phyloP scores from a whole-genome alignment of 1,140 invertebrate species.

The Drosophila pseudoobscura region DNA sequence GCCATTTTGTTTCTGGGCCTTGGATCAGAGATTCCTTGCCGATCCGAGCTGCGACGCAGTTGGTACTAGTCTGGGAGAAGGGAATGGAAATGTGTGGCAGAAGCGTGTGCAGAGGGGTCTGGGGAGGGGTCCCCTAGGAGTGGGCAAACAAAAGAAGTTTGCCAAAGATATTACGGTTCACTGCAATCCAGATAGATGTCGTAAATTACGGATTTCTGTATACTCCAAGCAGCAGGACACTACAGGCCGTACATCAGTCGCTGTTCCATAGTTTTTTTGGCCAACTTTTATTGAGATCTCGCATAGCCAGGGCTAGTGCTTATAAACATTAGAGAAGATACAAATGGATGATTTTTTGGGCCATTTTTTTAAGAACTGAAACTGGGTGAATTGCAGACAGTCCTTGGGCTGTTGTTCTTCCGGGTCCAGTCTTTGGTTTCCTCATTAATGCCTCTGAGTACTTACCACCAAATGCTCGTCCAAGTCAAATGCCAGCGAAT shows the following conservation, averaged over 20 bases:
- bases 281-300: background rate
- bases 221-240: slow-evolving; percentile 17
- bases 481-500: slow-evolving; percentile 72
- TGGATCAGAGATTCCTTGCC: background rate
- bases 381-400: background rate
- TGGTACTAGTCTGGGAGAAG: slow-evolving; percentile 27
- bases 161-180: slow-evolving; percentile 38
- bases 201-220: slow-evolving; percentile 30
- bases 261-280: background rate
- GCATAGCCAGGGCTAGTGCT: background rate
- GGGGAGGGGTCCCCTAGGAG: slow-evolving; percentile 8
- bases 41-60: slow-evolving; percentile 29
- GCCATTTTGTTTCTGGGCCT: slow-evolving; percentile 68
- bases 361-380: no score
- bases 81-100: slow-evolving; percentile 66
- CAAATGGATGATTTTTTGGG: no score
- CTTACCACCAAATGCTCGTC: slow-evolving; percentile 34
- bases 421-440: slow-evolving; percentile 20
- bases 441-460: slow-evolving; percentile 49
- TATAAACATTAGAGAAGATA: no score
- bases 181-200: slow-evolving; percentile 36
- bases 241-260: background rate
- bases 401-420: slow-evolving; percentile 37
- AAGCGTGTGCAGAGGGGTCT: slow-evolving; percentile 59
- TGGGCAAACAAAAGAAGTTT: slow-evolving; percentile 38